Evolutionary conservation across 2,888 invertebrate genomes (phyloP).

Genomic region (Caenorhabditis becei): DNA sequence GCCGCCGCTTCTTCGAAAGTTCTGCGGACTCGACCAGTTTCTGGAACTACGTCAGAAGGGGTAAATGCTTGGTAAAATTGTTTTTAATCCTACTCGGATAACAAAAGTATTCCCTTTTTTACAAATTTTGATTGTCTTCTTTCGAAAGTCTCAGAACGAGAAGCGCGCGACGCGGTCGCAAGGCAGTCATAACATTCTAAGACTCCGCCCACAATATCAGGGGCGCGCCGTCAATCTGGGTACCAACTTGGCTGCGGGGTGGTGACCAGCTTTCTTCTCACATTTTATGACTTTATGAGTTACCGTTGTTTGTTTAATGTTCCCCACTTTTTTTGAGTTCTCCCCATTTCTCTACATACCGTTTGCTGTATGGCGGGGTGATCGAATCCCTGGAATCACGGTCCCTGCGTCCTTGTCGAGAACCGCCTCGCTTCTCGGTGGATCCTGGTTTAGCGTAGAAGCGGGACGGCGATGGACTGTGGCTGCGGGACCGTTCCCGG

Average conservation of each 20-base stretch:
- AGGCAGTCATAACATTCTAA: background rate
- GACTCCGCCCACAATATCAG: too few relatives aligned
- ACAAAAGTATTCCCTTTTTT: too few relatives aligned
- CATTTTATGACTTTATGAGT: too few relatives aligned
- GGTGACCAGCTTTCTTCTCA: too few relatives aligned
- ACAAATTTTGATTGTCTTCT: too few relatives aligned
- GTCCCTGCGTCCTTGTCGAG: conserved; percentile 50
- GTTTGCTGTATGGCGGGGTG: conserved; percentile 31
- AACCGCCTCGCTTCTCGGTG: conserved; percentile 39
- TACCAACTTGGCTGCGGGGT: too few relatives aligned
- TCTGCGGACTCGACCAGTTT: conserved; percentile 21
- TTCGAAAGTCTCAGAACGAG: too few relatives aligned
- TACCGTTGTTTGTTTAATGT: background rate
- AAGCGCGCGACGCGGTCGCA: conserved; percentile 1
- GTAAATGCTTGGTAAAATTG: background rate
- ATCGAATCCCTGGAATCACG: conserved; percentile 46
- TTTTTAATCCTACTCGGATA: too few relatives aligned
- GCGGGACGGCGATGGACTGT: conserved; percentile 45
- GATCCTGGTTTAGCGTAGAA: conserved; percentile 15
- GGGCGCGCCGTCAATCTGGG: too few relatives aligned
- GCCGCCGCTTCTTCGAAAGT: conserved; percentile 10
- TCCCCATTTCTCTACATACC: background rate
- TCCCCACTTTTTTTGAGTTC: background rate
- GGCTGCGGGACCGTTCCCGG: conserved; percentile 46
- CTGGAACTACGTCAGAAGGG: conserved; percentile 23